These are phyloP conservation scores for Dromas ardeola DNA, from an alignment of 2,113 vertebrate genomes.

Conservation along the genomic window DNA sequence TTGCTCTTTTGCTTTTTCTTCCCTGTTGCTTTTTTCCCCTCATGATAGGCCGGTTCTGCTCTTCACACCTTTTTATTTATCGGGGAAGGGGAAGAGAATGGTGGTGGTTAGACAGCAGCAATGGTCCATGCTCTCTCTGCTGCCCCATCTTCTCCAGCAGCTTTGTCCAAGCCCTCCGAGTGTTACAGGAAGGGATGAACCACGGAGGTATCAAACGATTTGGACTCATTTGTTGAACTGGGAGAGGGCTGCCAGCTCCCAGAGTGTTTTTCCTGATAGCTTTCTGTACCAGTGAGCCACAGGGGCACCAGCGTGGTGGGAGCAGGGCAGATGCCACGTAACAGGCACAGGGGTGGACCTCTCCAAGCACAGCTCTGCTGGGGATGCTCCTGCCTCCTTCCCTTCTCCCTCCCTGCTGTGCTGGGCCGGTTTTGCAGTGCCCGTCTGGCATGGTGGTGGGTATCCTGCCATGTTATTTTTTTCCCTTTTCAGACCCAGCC, in stretches of 20 bases:
- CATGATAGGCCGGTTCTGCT: neutral
- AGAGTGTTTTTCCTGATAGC: neutral
- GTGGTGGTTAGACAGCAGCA: neutral
- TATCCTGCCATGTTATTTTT: neutral
- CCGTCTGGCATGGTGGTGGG: neutral
- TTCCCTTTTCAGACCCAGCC: neutral
- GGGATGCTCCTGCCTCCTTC: neutral
- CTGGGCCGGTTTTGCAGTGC: neutral
- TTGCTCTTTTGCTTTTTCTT: neutral
- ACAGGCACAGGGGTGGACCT: neutral
- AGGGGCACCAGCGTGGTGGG: neutral
- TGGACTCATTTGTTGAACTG: neutral
- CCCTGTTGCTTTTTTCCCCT: neutral
- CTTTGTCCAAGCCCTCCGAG: neutral
- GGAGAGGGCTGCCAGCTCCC: neutral
- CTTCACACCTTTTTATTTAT: neutral
- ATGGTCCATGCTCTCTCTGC: neutral
- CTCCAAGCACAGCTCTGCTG: neutral
- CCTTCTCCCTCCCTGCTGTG: neutral
- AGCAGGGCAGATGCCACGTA: neutral
- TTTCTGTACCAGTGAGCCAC: neutral
- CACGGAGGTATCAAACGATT: neutral
- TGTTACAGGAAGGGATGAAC: neutral
- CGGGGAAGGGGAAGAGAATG: fast-evolving
- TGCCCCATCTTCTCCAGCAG: neutral